Base-by-base conservation (phyloP, 2,888 invertebrate genomes). In the Tenthredo mesomela region DNA sequence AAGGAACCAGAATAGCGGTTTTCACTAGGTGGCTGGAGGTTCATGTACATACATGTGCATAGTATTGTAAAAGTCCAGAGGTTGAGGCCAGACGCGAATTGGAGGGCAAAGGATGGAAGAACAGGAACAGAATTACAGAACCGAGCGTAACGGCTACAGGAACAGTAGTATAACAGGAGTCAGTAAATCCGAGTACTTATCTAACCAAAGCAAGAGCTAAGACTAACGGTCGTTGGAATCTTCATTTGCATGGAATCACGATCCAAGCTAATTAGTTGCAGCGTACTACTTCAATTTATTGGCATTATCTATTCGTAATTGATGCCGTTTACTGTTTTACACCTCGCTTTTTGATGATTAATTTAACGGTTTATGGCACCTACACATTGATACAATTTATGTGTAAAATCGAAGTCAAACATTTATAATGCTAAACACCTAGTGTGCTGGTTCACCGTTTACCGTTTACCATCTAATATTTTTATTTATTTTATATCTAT, bases 221-320 rank as follows among this genome's bases (percentile, higher is more conserved):
- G 40, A 58, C 80, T 80, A 80, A 80, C 80, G 80, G 80, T 80
- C 80, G 21, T 80, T 21, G n/a, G 58, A 61, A 61, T 84, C 82
- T 87, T 87, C 87, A 89, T 89, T 89, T 89, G 88, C 88, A 86
- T 88, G 86, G 84, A 86, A 88, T 88, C 87, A 87, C 87, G 87
- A 86, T 86, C 87, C 84, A 85, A 54, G 85, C 87, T 88, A 88
- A 89, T 89, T 88, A 89, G 87, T 85, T 58, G 70, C 33, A 65
- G 29, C 80, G 61, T 77, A 77, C 50, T 77, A 29, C 80, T 21
- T 61, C 58, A 80, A 80, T 80, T 80, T 80, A 80, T 80, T 61
- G 58, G 61, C 10, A 40, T 80, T 58, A 58, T 37, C 40, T 80
- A 40, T 6, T 25, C 33, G 80, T 61, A 61, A 80, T 77, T 54